Percentiles rank a stretch among this genome's conserved stretches.
Conservation (phyloP, 2,113 vertebrate genomes). For the Fregetta grallaria region DNA sequence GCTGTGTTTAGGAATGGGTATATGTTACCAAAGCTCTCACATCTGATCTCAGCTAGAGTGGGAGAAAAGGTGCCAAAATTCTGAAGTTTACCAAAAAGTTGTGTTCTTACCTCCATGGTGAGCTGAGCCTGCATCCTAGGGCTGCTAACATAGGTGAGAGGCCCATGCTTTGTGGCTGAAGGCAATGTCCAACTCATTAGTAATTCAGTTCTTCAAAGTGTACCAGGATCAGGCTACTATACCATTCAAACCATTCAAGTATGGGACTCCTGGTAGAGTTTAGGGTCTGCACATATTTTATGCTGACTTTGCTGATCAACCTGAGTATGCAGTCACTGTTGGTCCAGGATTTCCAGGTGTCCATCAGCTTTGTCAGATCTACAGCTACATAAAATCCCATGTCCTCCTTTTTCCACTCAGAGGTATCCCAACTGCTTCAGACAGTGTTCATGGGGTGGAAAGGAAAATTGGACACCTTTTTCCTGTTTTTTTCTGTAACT, state of each 20-base stretch:
- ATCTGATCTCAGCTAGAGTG: background rate
- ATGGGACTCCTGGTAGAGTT: background rate
- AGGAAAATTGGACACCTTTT: background rate
- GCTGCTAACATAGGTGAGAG: background rate
- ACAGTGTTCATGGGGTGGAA: background rate
- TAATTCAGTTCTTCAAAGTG: background rate
- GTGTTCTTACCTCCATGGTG: background rate
- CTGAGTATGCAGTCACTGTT: background rate
- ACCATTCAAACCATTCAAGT: background rate
- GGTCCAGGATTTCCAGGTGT: background rate
- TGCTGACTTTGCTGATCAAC: background rate
- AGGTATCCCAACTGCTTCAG: background rate
- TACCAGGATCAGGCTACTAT: background rate
- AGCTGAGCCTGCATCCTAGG: background rate
- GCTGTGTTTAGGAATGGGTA: background rate
- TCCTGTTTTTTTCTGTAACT: background rate
- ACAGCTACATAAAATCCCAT: background rate
- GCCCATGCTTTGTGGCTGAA: background rate
- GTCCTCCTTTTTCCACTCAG: background rate
- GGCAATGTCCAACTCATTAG: background rate
- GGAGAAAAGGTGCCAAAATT: background rate
- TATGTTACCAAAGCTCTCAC: background rate
- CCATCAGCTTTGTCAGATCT: background rate
- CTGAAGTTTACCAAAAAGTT: background rate
- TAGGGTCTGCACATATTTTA: background rate